Percentiles rank a stretch among this genome's conserved stretches.
These are phyloP conservation scores for Lamellibrachia satsuma DNA, from an alignment of 2,888 invertebrate species.

Conservation along the genomic window DNA sequence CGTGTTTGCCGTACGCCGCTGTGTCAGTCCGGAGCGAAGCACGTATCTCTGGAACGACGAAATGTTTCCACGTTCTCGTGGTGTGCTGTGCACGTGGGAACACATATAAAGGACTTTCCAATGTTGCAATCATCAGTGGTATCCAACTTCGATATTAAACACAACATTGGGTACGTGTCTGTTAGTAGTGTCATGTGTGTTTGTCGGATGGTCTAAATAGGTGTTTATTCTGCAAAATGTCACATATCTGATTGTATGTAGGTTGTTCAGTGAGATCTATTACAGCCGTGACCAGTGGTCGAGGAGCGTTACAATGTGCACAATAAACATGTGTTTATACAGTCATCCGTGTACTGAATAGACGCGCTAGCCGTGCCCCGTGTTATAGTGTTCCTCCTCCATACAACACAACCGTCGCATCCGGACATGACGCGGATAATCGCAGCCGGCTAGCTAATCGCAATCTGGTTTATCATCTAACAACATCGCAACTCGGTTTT, in stretches of 20 bases:
- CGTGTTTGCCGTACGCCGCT: no score
- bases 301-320: background rate
- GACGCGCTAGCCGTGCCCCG: background rate
- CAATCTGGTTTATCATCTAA: slow-evolving; percentile 17
- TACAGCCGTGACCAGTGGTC: no score
- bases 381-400: no score
- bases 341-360: background rate
- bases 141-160: background rate
- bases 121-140: background rate
- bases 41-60: no score
- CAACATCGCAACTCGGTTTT: background rate
- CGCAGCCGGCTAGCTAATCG: background rate
- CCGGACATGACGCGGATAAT: background rate
- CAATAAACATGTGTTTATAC: background rate
- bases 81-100: background rate
- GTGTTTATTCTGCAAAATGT: background rate
- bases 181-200: background rate
- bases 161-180: background rate
- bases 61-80: background rate
- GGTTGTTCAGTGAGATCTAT: no score
- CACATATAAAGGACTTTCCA: background rate
- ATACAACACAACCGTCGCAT: background rate
- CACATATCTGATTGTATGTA: no score
- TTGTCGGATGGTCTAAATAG: background rate
- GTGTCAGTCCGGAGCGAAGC: no score